Evolutionary conservation across 1,140 invertebrate species (phyloP).

Genomic region (Pollicipes pollicipes): DNA sequence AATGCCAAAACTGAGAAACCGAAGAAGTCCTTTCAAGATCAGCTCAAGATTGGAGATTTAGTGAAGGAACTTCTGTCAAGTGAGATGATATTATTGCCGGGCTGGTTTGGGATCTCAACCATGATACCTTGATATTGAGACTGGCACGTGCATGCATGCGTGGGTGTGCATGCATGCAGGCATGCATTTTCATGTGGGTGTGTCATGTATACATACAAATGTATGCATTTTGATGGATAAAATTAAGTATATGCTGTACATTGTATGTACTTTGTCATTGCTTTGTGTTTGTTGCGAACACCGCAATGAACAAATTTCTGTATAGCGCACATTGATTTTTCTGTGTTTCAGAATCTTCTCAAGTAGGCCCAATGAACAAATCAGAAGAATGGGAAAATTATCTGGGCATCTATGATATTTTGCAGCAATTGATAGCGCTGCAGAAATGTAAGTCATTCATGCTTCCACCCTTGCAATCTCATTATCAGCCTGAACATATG

Average conservation of each 20-base stretch:
- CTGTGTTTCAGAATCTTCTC: neutral
- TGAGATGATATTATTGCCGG: neutral
- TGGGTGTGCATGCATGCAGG: too few species aligned
- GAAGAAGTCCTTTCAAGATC: neutral
- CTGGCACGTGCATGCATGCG: too few species aligned
- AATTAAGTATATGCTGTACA: too few species aligned
- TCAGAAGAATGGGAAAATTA: slow-evolving; percentile 51
- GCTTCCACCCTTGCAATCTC: neutral
- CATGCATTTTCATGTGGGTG: too few species aligned
- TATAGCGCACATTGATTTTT: neutral
- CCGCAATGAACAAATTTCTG: too few species aligned
- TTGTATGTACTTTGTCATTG: too few species aligned
- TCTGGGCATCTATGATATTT: slow-evolving; percentile 41
- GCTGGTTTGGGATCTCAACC: too few species aligned
- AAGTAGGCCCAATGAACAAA: neutral
- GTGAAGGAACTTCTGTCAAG: neutral
- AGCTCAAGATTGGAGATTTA: neutral
- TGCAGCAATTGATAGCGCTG: slow-evolving; percentile 45
- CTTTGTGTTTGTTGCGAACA: too few species aligned
- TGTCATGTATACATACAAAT: too few species aligned
- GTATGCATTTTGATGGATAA: too few species aligned
- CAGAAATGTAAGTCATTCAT: slow-evolving; percentile 29
- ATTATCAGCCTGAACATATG: neutral
- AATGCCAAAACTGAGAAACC: neutral
- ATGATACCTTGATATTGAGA: too few species aligned